Conservation (phyloP, 2,797 vertebrate species). For the Falco naumanni region DNA sequence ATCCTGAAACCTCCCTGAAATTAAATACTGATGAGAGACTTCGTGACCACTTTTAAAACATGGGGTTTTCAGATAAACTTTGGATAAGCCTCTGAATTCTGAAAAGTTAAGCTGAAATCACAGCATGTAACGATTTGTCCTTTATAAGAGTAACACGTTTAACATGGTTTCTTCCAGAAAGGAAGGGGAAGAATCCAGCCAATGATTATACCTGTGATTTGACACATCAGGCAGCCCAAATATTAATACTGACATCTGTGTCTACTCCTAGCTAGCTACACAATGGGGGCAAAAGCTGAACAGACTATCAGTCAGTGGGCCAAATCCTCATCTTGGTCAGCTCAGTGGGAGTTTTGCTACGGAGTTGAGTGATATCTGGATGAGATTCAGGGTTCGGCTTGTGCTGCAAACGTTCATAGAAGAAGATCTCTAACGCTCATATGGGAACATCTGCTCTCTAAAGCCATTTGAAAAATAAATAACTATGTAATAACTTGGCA, state of each 20-base stretch:
- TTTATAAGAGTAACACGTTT: neutral
- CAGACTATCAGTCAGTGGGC: neutral
- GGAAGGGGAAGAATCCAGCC: neutral
- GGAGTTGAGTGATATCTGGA: neutral
- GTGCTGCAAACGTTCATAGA: neutral
- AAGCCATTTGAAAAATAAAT: constrained; percentile 25
- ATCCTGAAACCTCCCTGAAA: neutral
- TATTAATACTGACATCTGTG: neutral
- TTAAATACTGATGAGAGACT: neutral
- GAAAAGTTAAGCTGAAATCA: neutral
- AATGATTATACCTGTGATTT: neutral
- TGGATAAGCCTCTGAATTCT: neutral
- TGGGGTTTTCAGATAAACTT: neutral
- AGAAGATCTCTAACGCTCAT: neutral
- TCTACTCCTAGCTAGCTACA: neutral
- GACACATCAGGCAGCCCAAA: neutral
- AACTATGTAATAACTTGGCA: constrained; percentile 35
- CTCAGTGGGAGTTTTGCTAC: neutral
- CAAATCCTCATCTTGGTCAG: neutral
- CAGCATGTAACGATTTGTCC: neutral
- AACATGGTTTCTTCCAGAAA: neutral
- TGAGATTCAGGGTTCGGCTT: neutral
- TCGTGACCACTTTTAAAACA: neutral
- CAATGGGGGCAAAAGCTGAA: neutral
- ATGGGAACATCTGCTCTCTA: constrained; percentile 32